Evolutionary conservation across 2,113 vertebrate species (phyloP).

Genomic region (Paracanthobrama guichenoti): DNA sequence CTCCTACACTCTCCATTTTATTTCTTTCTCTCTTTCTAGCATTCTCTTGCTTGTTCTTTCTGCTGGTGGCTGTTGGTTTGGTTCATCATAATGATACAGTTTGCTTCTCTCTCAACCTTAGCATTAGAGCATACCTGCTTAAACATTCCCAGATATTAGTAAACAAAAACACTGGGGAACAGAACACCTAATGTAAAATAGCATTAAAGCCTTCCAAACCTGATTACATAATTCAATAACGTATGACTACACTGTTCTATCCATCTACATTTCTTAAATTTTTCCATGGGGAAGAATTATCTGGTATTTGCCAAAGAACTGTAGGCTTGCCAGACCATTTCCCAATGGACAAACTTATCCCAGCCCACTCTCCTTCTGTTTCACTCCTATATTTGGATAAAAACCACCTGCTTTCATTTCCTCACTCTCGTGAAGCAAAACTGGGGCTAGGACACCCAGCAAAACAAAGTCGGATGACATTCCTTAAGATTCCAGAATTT

Average conservation of each 20-base stretch:
- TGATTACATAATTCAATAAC: conserved; percentile 63
- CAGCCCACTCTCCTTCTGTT: conserved; percentile 55
- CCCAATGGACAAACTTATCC: conserved; percentile 56
- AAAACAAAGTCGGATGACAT: conserved; percentile 68
- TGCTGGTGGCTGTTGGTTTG: not conserved
- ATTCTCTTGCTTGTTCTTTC: not conserved
- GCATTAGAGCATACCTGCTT: conserved; percentile 46
- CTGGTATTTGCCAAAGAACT: conserved; percentile 55
- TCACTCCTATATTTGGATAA: conserved; percentile 25
- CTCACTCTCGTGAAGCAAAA: not conserved
- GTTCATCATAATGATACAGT: not conserved
- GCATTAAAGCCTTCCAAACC: conserved; percentile 55
- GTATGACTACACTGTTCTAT: conserved; percentile 42
- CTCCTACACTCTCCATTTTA: not conserved
- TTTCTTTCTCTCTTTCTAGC: conserved; percentile 10
- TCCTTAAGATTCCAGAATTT: conserved; percentile 67
- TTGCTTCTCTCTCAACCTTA: not conserved
- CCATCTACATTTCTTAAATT: conserved; percentile 64
- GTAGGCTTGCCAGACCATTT: conserved; percentile 61
- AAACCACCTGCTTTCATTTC: conserved; percentile 9
- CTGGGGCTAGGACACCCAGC: conserved; percentile 52
- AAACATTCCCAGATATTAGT: conserved; percentile 46
- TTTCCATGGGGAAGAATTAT: conserved; percentile 61
- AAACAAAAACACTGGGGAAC: conserved; percentile 57
- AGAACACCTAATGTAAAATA: conserved; percentile 56